phyloP scores from a whole-genome alignment of 2,113 vertebrate genomes.

The human region GRCh38 chr7:85209501-85210000 shows the following conservation, averaged over 20 bases:
- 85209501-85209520: not conserved
- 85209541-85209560: conserved; percentile 19
- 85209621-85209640: conserved; percentile 2
- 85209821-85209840: not conserved
- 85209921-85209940: not conserved
- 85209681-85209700: not conserved
- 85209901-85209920: not conserved
- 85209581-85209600: not conserved
- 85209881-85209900: not conserved
- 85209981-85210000: not conserved
- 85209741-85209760: not conserved
- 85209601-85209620: not conserved
- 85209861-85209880: not conserved
- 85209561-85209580: not conserved
- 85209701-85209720: not conserved
- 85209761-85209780: not conserved
- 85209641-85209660: not conserved
- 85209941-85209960: not conserved
- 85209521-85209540: not conserved
- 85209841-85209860: not conserved
- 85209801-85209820: not conserved
- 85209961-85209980: not conserved
- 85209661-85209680: not conserved
- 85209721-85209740: not conserved
- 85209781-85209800: not conserved